These are phyloP conservation scores for Bolinopsis microptera DNA, from an alignment of 37 sponge, comb jelly and placozoan genomes.

Conservation along the genomic window DNA sequence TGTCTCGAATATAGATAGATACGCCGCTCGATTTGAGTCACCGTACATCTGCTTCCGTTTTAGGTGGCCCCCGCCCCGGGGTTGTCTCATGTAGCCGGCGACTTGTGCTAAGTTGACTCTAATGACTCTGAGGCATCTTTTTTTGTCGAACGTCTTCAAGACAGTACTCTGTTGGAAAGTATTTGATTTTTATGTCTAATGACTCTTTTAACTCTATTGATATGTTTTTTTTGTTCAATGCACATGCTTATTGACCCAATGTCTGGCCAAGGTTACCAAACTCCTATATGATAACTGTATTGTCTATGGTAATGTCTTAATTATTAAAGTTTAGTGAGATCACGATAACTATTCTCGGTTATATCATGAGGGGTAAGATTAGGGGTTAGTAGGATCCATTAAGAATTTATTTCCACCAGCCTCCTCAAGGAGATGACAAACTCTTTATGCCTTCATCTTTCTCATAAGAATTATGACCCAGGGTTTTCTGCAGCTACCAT, in stretches of 20 bases:
- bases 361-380: background rate
- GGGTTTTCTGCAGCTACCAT: background rate
- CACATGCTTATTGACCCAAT: no score
- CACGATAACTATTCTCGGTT: no score
- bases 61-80: no score
- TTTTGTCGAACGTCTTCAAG: background rate
- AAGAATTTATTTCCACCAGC: background rate
- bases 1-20: background rate
- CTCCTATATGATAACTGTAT: no score
- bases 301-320: no score
- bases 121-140: background rate
- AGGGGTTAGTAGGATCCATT: background rate
- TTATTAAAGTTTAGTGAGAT: no score
- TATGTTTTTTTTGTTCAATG: no score
- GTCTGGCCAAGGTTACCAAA: no score
- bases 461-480: background rate
- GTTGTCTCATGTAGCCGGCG: background rate
- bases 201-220: no score
- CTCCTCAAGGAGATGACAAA: background rate
- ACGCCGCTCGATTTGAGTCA: background rate
- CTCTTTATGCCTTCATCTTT: no score
- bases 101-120: background rate
- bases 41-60: background rate
- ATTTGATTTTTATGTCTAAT: no score
- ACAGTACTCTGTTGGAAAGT: slow-evolving; percentile 1